Base-by-base conservation (phyloP, 1,140 invertebrate genomes). In the Temnothorax curvispinosus region DNA sequence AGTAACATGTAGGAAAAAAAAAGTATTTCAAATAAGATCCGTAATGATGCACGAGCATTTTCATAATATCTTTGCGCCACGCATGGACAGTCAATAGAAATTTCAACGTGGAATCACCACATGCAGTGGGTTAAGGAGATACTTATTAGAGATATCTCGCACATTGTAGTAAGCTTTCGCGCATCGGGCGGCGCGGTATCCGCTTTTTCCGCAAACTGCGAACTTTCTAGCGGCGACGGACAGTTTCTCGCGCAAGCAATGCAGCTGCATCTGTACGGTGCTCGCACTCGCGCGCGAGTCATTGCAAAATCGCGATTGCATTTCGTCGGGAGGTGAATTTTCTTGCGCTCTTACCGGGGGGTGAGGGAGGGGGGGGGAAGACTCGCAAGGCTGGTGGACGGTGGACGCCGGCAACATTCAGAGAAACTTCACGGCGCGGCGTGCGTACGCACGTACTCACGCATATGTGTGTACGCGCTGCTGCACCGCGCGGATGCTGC, bases 241-340 rank as follows among this genome's bases (percentile, higher is more conserved):
- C 18, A 7, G 18, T 82, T 82, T 60, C 67, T 74, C 21, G 21
- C 64, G 15, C 47, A 41, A 41, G n/a, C 64, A 27, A 69, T 65
- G 65, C 21, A 56, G 44, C 44, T 50, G 60, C 62, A 50, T 65
- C 18, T 44, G 21, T 32, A 50, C 75, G 8, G 58, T 44, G 15
- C 21, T 50, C 35, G 47, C 18, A 58, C 47, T 47, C 44, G 50
- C 9, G 56, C 44, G 69, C 27, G 41, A 75, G 71, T 18, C n/a
- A 4, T 82, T 82, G 67, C 80, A 74, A 82, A 72, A 82, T 72
- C 67, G 27, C 27, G 80, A 74, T 60, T 58, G 67, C 77, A 54
- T 67, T 72, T 72, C 38, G 78, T 72, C 67, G 52, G 67, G 35
- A 58, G 67, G 41, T 58, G 67, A 74, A 60, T 82, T 82, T 82